A percentile compares a stretch with the other conserved stretches of the same genome.
These are phyloP conservation scores for Steinernema feltiae DNA, from an alignment of 1,140 invertebrate genomes.

Conservation along the genomic window DNA sequence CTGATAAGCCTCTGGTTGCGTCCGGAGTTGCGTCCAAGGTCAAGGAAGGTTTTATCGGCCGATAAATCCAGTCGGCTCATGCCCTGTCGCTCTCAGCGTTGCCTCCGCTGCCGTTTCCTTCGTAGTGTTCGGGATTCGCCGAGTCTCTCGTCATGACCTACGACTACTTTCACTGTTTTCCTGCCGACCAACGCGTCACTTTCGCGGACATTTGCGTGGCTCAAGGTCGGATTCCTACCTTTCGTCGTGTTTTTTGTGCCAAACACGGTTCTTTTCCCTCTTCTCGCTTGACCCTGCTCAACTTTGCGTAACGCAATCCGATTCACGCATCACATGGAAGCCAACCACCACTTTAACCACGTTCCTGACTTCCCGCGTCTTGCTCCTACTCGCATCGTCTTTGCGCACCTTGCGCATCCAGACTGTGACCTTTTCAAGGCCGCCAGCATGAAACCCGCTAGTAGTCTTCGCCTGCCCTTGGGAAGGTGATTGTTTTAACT, in stretches of 20 bases:
- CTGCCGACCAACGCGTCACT: constrained; percentile 1
- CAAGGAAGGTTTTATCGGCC: constrained; percentile 13
- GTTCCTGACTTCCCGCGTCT: not conserved
- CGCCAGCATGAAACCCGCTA: not conserved
- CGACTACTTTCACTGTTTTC: not conserved
- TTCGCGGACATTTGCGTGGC: not conserved
- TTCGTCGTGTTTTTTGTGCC: constrained; percentile 6
- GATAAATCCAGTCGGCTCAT: constrained; percentile 5
- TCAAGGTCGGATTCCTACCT: constrained; percentile 13
- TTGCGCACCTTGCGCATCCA: constrained; percentile 11
- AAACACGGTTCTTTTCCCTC: not conserved
- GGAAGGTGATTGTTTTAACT: constrained; percentile 5
- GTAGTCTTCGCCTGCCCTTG: constrained; percentile 8
- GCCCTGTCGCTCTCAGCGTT: not conserved
- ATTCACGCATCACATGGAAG: not conserved
- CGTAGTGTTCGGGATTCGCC: not conserved
- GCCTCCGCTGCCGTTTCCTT: not conserved
- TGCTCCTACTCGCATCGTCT: not conserved
- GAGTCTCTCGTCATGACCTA: not conserved
- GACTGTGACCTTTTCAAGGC: constrained; percentile 15
- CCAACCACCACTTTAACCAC: too few species aligned
- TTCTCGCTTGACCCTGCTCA: constrained; percentile 1
- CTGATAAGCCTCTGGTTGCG: constrained; percentile 4
- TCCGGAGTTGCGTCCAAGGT: constrained; percentile 10
- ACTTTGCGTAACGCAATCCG: not conserved